phyloP scores from a whole-genome alignment of 2,888 invertebrate genomes.

The Agrypnus murinus region DNA sequence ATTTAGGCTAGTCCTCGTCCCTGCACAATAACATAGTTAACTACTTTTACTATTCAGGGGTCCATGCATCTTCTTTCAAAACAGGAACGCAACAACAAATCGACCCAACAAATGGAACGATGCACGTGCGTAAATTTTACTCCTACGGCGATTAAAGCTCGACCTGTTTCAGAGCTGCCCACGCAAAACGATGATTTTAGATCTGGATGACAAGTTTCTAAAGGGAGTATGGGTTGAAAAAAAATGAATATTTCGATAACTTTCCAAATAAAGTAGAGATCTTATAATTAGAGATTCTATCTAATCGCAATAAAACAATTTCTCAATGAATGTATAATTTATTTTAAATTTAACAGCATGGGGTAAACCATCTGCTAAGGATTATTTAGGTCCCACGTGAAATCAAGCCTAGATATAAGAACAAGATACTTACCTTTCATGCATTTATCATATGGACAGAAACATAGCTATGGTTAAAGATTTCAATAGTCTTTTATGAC shows the following conservation, averaged over 20 bases:
- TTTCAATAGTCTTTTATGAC: too few relatives aligned
- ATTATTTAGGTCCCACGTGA: too few relatives aligned
- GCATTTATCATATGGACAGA: too few relatives aligned
- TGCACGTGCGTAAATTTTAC: constrained; percentile 10
- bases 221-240: background rate
- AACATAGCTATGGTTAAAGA: too few relatives aligned
- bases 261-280: background rate
- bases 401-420: too few relatives aligned
- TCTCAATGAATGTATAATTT: too few relatives aligned
- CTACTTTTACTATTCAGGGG: constrained; percentile 22
- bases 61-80: constrained; percentile 12
- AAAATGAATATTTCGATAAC: background rate
- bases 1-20: constrained; percentile 58
- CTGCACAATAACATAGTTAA: constrained; percentile 44
- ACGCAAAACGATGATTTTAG: background rate
- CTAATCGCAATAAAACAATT: too few relatives aligned
- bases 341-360: too few relatives aligned
- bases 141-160: constrained; percentile 3
- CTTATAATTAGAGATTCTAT: too few relatives aligned
- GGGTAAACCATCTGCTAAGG: too few relatives aligned
- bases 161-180: background rate
- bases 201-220: background rate
- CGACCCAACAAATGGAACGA: constrained; percentile 17
- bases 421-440: too few relatives aligned
- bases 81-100: constrained; percentile 6